Conservation (phyloP, 2,888 invertebrate species). For the Caenorhabditis japonica region DNA sequence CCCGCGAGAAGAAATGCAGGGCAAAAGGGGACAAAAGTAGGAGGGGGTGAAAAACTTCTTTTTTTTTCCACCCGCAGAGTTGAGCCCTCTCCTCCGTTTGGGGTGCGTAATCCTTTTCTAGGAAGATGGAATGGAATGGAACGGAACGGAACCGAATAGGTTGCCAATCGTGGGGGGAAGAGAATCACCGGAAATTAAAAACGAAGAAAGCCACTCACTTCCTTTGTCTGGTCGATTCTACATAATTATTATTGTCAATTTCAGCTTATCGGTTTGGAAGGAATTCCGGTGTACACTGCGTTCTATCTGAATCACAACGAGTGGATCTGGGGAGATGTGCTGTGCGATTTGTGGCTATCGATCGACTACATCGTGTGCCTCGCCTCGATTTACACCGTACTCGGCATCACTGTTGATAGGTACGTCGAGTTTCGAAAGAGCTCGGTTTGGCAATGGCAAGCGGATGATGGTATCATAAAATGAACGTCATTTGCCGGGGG, state of each 20-base stretch:
- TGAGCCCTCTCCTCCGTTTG: too few species aligned
- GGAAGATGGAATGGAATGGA: conserved; percentile 9
- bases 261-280: conserved; percentile 91
- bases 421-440: conserved; percentile 26
- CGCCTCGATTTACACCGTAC: conserved; percentile 98
- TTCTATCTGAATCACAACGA: conserved; percentile 90
- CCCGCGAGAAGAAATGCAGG: conserved; percentile 4
- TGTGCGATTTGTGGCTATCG: conserved; percentile 97
- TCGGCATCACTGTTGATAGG: conserved; percentile 96
- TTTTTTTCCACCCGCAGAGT: too few species aligned
- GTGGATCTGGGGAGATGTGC: conserved; percentile 94
- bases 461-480: too few species aligned
- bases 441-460: neutral
- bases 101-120: conserved; percentile 19
- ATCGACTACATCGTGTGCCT: conserved; percentile 97
- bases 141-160: too few species aligned
- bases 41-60: neutral
- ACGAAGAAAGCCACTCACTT: too few species aligned
- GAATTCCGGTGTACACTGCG: conserved; percentile 98
- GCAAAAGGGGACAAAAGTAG: conserved; percentile 5
- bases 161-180: too few species aligned
- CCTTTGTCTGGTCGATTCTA: too few species aligned
- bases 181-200: neutral
- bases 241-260: too few species aligned
- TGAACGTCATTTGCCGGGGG: too few species aligned